A percentile compares a stretch with the other conserved stretches of the same genome.
Conservation (phyloP, 2,113 vertebrate genomes). For the Sigmodon hispidus region DNA sequence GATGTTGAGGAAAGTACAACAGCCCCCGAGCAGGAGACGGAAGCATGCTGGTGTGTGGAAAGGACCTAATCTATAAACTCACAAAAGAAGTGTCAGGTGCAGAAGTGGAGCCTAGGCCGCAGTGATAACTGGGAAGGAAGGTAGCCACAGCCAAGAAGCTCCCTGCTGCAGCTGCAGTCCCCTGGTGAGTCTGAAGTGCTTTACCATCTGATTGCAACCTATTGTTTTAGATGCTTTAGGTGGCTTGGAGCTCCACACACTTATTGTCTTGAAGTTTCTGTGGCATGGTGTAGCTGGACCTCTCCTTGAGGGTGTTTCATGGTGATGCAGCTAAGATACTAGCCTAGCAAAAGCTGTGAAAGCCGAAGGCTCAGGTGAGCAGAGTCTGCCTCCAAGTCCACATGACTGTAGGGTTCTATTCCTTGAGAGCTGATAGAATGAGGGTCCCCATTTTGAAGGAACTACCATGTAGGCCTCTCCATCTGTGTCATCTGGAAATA, state of each 20-base stretch:
- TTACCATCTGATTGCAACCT: constrained; percentile 3
- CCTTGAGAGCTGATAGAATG: not conserved
- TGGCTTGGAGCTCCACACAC: not conserved
- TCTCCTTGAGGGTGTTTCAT: not conserved
- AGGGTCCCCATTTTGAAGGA: not conserved
- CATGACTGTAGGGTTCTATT: not conserved
- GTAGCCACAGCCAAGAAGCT: not conserved
- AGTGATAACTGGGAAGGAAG: not conserved
- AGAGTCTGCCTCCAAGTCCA: not conserved
- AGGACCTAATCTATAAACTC: constrained; percentile 12
- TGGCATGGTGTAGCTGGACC: not conserved
- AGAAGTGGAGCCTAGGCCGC: not conserved
- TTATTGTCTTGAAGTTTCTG: constrained; percentile 1
- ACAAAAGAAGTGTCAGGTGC: not conserved
- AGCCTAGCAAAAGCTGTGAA: not conserved
- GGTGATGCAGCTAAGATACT: not conserved
- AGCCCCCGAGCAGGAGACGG: not conserved
- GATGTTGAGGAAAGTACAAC: not conserved
- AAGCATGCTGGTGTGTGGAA: not conserved
- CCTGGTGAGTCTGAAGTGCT: not conserved
- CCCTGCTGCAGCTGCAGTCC: not conserved
- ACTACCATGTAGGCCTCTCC: not conserved
- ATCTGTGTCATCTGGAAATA: not conserved
- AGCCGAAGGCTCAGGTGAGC: not conserved
- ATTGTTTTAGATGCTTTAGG: constrained; percentile 13